phyloP scores from a whole-genome alignment of 1,140 invertebrate species.

The Teleogryllus occipitalis region DNA sequence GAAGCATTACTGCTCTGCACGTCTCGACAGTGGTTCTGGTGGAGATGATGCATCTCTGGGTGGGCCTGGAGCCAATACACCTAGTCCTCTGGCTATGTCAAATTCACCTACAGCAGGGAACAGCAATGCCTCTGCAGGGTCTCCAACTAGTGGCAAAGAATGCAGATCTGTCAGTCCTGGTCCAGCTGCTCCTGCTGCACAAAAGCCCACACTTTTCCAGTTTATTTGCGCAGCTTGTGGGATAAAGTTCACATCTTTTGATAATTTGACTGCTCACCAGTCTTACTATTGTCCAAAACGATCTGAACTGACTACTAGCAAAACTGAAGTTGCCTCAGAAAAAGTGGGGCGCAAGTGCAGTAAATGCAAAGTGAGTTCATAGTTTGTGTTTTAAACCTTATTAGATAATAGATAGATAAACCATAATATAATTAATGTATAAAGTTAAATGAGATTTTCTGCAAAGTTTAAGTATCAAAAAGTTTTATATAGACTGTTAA shows the following conservation, averaged over 20 bases:
- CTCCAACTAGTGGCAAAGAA: conserved; percentile 21
- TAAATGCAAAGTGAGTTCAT: conserved; percentile 49
- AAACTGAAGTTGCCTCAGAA: conserved; percentile 10
- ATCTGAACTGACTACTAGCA: conserved; percentile 6
- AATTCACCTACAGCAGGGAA: conserved; percentile 20
- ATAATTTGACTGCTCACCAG: conserved; percentile 89
- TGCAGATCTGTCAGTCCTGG: conserved; percentile 34
- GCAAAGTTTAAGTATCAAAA: too few species aligned
- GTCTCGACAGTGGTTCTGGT: conserved; percentile 31
- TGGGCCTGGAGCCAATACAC: conserved; percentile 32
- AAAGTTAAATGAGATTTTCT: too few species aligned
- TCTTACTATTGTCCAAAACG: conserved; percentile 83
- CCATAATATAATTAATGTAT: too few species aligned
- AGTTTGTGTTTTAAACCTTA: not conserved
- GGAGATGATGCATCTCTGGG: conserved; percentile 33
- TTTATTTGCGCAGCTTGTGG: conserved; percentile 86
- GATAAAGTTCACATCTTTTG: conserved; percentile 88
- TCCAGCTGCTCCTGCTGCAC: conserved; percentile 44
- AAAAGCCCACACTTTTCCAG: conserved; percentile 48
- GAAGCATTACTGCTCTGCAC: conserved; percentile 84
- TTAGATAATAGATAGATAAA: not conserved
- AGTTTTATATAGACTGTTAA: too few species aligned
- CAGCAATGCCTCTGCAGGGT: conserved; percentile 22
- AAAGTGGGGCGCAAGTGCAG: conserved; percentile 24
- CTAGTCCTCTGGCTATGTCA: conserved; percentile 13